Percentiles rank a stretch among this genome's conserved stretches.
These are phyloP conservation scores for Nibea albiflora DNA, from an alignment of 2,113 vertebrate genomes.

Conservation along the genomic window DNA sequence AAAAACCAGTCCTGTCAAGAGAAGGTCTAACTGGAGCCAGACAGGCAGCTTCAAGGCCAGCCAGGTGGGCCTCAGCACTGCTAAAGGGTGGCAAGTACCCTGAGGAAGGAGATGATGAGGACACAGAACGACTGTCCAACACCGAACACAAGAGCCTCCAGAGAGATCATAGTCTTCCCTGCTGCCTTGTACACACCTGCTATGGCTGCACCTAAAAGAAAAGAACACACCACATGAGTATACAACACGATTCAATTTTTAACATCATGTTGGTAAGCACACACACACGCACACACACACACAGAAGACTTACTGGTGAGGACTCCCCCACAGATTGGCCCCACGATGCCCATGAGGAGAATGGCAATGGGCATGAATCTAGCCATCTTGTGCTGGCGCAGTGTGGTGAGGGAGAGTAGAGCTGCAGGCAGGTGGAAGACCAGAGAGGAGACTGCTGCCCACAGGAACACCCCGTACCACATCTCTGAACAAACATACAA, in stretches of 20 bases:
- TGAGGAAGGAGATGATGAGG: slow-evolving; percentile 92
- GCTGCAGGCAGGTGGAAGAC: slow-evolving; percentile 93
- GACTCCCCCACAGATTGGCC: slow-evolving; percentile 93
- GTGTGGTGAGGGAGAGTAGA: slow-evolving; percentile 90
- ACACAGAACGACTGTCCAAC: slow-evolving; percentile 95
- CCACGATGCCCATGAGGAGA: slow-evolving; percentile 94
- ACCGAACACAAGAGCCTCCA: slow-evolving; percentile 93
- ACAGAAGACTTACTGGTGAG: slow-evolving; percentile 89
- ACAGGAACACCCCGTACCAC: slow-evolving; percentile 98
- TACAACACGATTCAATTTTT: background rate
- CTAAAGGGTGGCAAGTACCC: slow-evolving; percentile 95
- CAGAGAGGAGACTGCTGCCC: slow-evolving; percentile 94
- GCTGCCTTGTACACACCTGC: slow-evolving; percentile 97
- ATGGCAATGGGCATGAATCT: slow-evolving; percentile 94
- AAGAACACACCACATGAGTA: background rate
- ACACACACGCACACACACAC: too few species aligned
- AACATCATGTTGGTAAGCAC: too few species aligned
- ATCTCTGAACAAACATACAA: slow-evolving; percentile 87
- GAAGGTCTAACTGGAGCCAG: background rate
- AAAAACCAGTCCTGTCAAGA: background rate
- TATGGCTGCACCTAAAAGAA: slow-evolving; percentile 90
- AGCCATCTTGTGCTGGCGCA: slow-evolving; percentile 93
- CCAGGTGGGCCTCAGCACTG: slow-evolving; percentile 24
- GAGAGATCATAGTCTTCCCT: slow-evolving; percentile 93
- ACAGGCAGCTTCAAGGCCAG: background rate